phyloP scores from a whole-genome alignment of 2,797 vertebrate species.

The Enteromius mattozi region DNA sequence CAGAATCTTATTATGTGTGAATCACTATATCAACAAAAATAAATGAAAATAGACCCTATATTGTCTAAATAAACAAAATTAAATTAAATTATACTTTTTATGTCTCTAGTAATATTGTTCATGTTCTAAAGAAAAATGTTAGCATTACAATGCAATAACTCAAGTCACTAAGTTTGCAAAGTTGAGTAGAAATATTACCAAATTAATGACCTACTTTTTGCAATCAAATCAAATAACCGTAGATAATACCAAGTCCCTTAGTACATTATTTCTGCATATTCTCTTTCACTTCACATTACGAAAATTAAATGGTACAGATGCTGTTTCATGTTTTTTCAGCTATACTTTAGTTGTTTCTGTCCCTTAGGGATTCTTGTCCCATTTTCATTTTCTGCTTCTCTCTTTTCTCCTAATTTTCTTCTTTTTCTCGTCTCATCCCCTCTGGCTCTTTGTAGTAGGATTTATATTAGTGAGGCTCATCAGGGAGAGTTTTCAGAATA shows the following conservation, averaged over 20 bases:
- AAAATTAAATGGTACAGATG: slow-evolving; percentile 5
- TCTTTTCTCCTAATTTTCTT: slow-evolving; percentile 20
- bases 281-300: neutral
- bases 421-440: slow-evolving; percentile 29
- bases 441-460: slow-evolving; percentile 52
- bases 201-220: neutral
- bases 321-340: slow-evolving; percentile 9
- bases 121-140: neutral
- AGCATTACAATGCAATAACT: neutral
- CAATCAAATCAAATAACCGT: neutral
- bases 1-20: neutral
- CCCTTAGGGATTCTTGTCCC: slow-evolving; percentile 29
- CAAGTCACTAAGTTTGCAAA: neutral
- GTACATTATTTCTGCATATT: neutral
- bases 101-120: neutral
- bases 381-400: slow-evolving; percentile 34
- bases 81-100: neutral
- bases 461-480: slow-evolving; percentile 55
- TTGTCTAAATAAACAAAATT: neutral
- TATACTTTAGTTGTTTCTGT: neutral
- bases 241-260: neutral
- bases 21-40: neutral
- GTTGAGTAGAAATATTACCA: neutral
- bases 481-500: slow-evolving; percentile 45
- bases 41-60: neutral